Conservation (phyloP, 1,140 invertebrate genomes). For the Homalodisca vitripennis region DNA sequence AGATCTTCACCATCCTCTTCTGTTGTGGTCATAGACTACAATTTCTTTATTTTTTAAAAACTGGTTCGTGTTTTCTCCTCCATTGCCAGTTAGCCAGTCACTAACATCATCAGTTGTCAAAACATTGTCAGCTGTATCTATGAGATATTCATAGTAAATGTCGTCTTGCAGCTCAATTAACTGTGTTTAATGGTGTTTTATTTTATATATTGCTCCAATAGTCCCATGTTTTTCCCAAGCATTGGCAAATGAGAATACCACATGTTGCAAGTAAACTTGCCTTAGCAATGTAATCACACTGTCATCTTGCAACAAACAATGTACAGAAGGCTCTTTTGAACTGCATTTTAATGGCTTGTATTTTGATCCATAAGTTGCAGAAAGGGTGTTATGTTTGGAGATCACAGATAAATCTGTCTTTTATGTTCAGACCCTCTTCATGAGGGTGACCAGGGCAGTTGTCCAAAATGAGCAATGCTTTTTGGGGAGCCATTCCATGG, state of each 20-base stretch:
- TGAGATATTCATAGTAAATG: background rate
- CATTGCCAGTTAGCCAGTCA: too few relatives aligned
- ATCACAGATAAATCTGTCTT: background rate
- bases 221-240: background rate
- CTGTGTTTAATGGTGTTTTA: background rate
- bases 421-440: background rate
- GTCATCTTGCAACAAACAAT: background rate
- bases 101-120: too few relatives aligned
- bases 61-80: background rate
- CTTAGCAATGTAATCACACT: too few relatives aligned
- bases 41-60: background rate
- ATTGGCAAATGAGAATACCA: background rate
- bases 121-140: background rate
- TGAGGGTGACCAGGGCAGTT: background rate
- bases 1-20: too few relatives aligned
- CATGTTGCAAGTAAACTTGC: background rate
- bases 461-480: background rate
- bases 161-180: background rate
- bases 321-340: background rate
- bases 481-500: background rate
- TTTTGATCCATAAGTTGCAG: too few relatives aligned
- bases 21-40: background rate
- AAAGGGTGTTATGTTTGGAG: too few relatives aligned
- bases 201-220: background rate
- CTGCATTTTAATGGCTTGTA: background rate